Percentiles rank a stretch among this genome's conserved stretches.
Conservation (phyloP, 2,888 invertebrate species). For the Brachyptera putata region DNA sequence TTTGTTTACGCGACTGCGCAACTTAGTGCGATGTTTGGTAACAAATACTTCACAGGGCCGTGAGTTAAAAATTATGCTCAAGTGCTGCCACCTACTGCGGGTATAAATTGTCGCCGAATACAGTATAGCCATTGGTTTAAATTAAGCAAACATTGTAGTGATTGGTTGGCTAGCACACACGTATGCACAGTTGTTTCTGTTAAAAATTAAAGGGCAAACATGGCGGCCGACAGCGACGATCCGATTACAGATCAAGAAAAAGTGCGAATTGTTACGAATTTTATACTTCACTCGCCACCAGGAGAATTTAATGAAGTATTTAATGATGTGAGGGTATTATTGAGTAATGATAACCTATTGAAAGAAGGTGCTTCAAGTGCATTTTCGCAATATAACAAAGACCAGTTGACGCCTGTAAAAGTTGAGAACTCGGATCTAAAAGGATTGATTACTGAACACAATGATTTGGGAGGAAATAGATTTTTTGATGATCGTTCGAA, state of each 20-base stretch:
- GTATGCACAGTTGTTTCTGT: too few relatives aligned
- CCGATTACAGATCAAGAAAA: conserved; percentile 84
- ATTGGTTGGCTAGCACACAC: too few relatives aligned
- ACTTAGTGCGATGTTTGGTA: too few relatives aligned
- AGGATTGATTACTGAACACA: conserved; percentile 94
- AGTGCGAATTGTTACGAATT: conserved; percentile 96
- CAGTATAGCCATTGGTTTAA: too few relatives aligned
- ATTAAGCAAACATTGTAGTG: too few relatives aligned
- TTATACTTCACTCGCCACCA: conserved; percentile 97
- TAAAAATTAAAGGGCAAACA: too few relatives aligned
- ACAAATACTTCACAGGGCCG: too few relatives aligned
- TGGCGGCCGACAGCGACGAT: conserved; percentile 82
- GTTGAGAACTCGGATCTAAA: conserved; percentile 84
- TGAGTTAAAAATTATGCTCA: too few relatives aligned
- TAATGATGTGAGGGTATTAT: conserved; percentile 87
- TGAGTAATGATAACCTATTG: conserved; percentile 93
- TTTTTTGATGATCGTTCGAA: conserved; percentile 94
- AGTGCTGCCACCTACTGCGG: too few relatives aligned
- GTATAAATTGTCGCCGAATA: too few relatives aligned
- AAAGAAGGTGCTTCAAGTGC: conserved; percentile 92
- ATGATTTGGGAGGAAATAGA: conserved; percentile 89
- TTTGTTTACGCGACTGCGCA: too few relatives aligned
- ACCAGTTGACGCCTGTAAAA: conserved; percentile 96
- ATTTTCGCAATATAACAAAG: conserved; percentile 98
- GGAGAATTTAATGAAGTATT: conserved; percentile 99